Percentiles rank a stretch among this genome's conserved stretches.
These are phyloP conservation scores for Trichoplusia ni DNA, from an alignment of 1,140 invertebrate species.

Conservation along the genomic window DNA sequence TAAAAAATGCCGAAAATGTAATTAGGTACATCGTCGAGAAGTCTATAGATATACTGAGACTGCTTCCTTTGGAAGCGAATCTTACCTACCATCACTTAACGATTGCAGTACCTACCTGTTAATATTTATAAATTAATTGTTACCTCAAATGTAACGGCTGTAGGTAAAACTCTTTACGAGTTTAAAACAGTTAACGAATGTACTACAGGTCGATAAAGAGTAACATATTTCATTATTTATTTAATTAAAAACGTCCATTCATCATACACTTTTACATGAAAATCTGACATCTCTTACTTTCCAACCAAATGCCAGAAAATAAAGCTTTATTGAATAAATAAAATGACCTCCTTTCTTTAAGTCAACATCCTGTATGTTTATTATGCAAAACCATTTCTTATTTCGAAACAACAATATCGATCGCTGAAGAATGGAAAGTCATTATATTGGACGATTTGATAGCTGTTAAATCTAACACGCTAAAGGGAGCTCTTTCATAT, in stretches of 20 bases:
- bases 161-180: no score
- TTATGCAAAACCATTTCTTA: conserved; percentile 30
- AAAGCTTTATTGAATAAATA: conserved; percentile 3
- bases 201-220: conserved; percentile 1
- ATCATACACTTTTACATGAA: conserved; percentile 8
- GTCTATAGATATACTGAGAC: no score
- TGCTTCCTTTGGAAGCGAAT: no score
- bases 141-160: no score
- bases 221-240: background rate
- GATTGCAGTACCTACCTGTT: no score
- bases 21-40: no score
- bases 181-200: no score
- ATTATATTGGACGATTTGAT: conserved; percentile 14
- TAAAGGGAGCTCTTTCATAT: conserved; percentile 42
- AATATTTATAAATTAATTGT: no score
- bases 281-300: background rate
- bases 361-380: conserved; percentile 16
- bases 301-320: background rate
- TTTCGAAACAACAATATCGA: conserved; percentile 15
- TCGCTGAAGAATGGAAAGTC: conserved; percentile 22
- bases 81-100: no score
- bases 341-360: conserved; percentile 10
- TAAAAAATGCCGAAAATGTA: no score
- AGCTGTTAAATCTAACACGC: conserved; percentile 21
- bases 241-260: background rate